A percentile compares a stretch with the other conserved stretches of the same genome.
Conservation (phyloP, 2,888 invertebrate species). For the Macaria liturata region DNA sequence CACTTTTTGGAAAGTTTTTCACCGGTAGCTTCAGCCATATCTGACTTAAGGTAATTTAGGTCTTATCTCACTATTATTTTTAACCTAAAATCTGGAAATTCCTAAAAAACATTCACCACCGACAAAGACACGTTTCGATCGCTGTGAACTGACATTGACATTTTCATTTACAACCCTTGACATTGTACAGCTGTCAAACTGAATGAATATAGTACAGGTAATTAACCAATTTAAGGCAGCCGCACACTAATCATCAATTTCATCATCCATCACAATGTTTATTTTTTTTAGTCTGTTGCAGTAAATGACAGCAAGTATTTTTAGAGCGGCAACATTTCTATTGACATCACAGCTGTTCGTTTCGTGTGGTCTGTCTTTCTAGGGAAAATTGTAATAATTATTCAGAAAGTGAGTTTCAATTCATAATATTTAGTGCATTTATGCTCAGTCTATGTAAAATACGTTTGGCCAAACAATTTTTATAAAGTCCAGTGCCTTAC, state of each 20-base stretch:
- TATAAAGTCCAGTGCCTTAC: constrained; percentile 43
- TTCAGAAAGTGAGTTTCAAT: constrained; percentile 74
- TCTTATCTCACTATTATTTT: background rate
- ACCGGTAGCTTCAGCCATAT: constrained; percentile 79
- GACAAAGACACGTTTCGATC: constrained; percentile 11
- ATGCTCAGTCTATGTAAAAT: constrained; percentile 42
- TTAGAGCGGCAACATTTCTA: constrained; percentile 54
- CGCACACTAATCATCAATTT: too few relatives aligned
- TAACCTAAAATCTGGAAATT: constrained; percentile 36
- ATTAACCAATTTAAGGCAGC: too few relatives aligned
- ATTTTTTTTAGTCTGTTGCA: constrained; percentile 3
- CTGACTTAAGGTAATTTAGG: constrained; percentile 39
- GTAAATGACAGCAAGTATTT: constrained; percentile 23
- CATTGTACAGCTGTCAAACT: background rate
- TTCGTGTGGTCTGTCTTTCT: constrained; percentile 71
- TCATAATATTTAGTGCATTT: constrained; percentile 49
- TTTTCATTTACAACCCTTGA: background rate
- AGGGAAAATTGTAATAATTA: constrained; percentile 70
- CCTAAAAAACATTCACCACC: constrained; percentile 8
- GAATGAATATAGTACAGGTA: too few relatives aligned
- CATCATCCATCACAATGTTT: too few relatives aligned
- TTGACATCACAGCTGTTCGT: constrained; percentile 83
- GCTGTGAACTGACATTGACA: background rate
- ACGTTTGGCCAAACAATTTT: constrained; percentile 35
- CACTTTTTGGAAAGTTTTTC: constrained; percentile 88